These are phyloP conservation scores for Regulus satrapa DNA, from an alignment of 2,113 vertebrate genomes.

Conservation along the genomic window DNA sequence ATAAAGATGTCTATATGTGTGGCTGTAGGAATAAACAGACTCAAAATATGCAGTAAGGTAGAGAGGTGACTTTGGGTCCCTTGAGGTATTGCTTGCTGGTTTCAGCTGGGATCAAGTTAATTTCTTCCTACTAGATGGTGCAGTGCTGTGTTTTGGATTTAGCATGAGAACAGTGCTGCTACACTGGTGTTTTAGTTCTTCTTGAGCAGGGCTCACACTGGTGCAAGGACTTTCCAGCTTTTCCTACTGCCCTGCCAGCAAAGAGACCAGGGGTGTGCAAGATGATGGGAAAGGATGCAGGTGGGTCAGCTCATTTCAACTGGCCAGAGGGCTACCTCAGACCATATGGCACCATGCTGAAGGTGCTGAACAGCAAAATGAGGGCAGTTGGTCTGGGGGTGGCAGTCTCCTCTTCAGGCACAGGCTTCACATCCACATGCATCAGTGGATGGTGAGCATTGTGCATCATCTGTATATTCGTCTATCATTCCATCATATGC, in stretches of 20 bases:
- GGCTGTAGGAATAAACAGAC: neutral
- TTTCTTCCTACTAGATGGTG: neutral
- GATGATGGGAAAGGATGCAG: neutral
- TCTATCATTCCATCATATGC: too few relatives aligned
- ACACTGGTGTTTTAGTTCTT: neutral
- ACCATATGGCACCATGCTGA: too few relatives aligned
- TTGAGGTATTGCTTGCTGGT: neutral
- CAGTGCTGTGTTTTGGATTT: neutral
- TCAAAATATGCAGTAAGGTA: neutral
- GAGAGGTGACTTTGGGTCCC: neutral
- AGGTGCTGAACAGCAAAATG: neutral
- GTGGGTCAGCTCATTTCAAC: neutral
- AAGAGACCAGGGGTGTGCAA: neutral
- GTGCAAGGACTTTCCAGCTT: neutral
- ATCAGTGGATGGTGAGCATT: rapidly evolving
- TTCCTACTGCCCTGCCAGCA: neutral
- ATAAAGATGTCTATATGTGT: neutral
- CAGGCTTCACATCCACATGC: rapidly evolving
- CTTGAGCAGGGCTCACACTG: neutral
- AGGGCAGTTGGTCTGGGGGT: too few relatives aligned
- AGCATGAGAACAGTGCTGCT: neutral
- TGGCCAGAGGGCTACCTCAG: neutral
- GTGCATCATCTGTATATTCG: neutral
- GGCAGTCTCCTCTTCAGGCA: neutral
- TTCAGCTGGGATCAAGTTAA: neutral